phyloP scores from a whole-genome alignment of 2,888 invertebrate genomes.

The Acrobasis suavella region DNA sequence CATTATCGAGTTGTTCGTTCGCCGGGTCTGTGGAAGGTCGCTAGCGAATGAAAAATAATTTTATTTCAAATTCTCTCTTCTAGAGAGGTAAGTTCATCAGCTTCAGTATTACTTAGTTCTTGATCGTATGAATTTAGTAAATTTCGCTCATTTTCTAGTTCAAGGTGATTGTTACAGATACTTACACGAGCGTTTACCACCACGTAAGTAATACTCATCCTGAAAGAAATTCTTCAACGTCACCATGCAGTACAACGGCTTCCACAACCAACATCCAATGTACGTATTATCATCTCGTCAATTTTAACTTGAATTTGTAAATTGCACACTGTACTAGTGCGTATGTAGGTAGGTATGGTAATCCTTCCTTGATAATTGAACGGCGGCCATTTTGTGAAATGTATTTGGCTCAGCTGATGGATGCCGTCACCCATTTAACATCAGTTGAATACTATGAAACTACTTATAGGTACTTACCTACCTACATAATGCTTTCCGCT shows the following conservation, averaged over 20 bases:
- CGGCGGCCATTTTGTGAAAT: conserved; percentile 80
- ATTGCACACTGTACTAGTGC: not conserved
- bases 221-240: conserved; percentile 43
- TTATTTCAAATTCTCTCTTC: conserved; percentile 73
- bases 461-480: too few species aligned
- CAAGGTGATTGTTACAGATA: conserved; percentile 64
- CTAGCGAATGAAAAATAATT: conserved; percentile 65
- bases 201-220: conserved; percentile 59
- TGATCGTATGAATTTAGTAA: not conserved
- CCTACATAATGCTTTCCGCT: not conserved
- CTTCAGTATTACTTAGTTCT: not conserved
- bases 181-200: conserved; percentile 63
- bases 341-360: not conserved
- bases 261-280: conserved; percentile 79
- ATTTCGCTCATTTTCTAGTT: not conserved
- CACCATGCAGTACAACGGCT: conserved; percentile 80
- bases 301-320: too few species aligned
- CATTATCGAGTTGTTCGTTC: conserved; percentile 86
- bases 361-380: not conserved
- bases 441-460: too few species aligned
- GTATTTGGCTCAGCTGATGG: conserved; percentile 65
- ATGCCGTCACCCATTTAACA: conserved; percentile 37
- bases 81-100: conserved; percentile 68
- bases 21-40: conserved; percentile 76
- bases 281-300: conserved; percentile 46